Percentiles rank a stretch among this genome's conserved stretches.
These are phyloP conservation scores for Platanista minor DNA, from an alignment of 2,113 vertebrate genomes.

Conservation along the genomic window DNA sequence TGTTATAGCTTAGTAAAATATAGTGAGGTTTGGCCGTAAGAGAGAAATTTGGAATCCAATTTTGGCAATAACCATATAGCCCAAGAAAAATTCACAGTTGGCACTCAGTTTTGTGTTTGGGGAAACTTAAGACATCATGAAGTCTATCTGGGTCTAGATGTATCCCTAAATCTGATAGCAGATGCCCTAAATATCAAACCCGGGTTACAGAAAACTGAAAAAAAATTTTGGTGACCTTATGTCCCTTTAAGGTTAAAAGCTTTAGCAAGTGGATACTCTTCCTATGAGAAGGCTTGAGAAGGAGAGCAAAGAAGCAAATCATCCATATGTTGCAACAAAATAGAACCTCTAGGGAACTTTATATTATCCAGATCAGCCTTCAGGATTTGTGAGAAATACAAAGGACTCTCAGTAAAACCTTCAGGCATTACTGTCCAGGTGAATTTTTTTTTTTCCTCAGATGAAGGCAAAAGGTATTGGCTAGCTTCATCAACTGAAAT, in stretches of 20 bases:
- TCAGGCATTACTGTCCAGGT: background rate
- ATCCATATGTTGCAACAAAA: background rate
- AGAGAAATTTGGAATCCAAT: background rate
- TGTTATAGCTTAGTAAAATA: background rate
- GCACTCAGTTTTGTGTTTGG: background rate
- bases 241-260: background rate
- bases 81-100: background rate
- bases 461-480: background rate
- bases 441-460: background rate
- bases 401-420: background rate
- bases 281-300: background rate
- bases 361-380: fast-evolving
- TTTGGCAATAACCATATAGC: background rate
- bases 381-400: background rate
- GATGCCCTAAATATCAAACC: background rate
- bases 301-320: background rate
- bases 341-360: background rate
- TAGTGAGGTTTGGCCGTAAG: background rate
- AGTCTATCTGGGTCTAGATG: background rate
- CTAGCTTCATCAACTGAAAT: background rate
- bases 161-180: background rate
- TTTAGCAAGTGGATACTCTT: background rate
- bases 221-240: background rate
- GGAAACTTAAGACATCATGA: background rate
- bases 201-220: background rate